Conservation (phyloP, 2,797 vertebrate species). For the Pangasius larnaudii region DNA sequence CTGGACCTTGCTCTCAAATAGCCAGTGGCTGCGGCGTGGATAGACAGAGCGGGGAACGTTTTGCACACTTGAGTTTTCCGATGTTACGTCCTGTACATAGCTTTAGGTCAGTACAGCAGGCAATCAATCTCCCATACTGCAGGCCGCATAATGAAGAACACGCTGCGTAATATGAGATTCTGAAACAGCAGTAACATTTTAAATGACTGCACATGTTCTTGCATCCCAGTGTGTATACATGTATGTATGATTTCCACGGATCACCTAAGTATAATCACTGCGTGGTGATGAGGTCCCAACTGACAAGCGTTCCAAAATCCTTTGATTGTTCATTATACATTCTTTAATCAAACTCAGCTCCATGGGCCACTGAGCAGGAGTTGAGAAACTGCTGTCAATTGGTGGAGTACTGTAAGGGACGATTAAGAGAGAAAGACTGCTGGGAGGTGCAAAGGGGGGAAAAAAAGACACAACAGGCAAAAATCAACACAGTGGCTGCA, state of each 20-base stretch:
- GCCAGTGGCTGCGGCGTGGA: slow-evolving; percentile 88
- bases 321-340: slow-evolving; percentile 63
- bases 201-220: not conserved
- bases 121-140: slow-evolving; percentile 40
- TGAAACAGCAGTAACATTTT: slow-evolving; percentile 2
- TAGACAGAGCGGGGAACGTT: slow-evolving; percentile 72
- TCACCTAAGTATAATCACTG: slow-evolving; percentile 46
- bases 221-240: slow-evolving; percentile 5
- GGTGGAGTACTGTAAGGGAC: slow-evolving; percentile 72
- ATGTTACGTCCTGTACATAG: slow-evolving; percentile 31
- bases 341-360: slow-evolving; percentile 73
- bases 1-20: slow-evolving; percentile 88
- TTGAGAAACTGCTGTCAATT: slow-evolving; percentile 87
- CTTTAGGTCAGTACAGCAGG: slow-evolving; percentile 38
- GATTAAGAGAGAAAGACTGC: slow-evolving; percentile 79
- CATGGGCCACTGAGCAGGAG: slow-evolving; percentile 77
- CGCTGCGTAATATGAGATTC: not conserved
- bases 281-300: slow-evolving; percentile 39
- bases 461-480: slow-evolving; percentile 77
- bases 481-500: slow-evolving; percentile 85
- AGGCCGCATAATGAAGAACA: not conserved
- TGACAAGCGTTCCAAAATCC: slow-evolving; percentile 60
- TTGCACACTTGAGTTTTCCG: slow-evolving; percentile 67
- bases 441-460: slow-evolving; percentile 67
- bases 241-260: slow-evolving; percentile 30